Evolutionary conservation across 2,113 vertebrate species (phyloP).

Genomic region (Eulemur rufifrons): DNA sequence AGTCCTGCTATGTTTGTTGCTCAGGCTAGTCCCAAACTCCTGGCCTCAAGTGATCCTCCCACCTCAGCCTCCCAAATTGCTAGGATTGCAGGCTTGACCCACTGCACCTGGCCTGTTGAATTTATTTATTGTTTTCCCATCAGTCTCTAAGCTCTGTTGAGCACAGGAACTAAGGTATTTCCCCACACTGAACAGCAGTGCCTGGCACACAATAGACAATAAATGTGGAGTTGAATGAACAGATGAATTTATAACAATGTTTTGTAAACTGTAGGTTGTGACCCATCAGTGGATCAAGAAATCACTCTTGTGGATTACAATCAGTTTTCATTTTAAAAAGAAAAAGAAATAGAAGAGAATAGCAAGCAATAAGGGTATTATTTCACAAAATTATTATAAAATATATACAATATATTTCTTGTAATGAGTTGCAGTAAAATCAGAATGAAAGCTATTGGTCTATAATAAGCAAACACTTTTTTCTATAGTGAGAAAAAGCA

Average conservation of each 20-base stretch:
- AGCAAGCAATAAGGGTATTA: neutral
- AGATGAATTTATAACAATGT: neutral
- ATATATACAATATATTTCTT: neutral
- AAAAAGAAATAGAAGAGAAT: neutral
- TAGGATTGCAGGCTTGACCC: no score
- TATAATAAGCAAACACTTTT: neutral
- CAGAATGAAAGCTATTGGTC: neutral
- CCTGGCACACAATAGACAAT: neutral
- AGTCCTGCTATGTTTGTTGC: no score
- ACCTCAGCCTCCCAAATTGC: no score
- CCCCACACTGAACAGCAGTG: neutral
- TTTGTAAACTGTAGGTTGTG: neutral
- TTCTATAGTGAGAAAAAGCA: neutral
- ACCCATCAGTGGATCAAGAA: neutral
- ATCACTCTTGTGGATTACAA: neutral
- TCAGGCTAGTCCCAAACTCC: no score
- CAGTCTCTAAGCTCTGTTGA: neutral
- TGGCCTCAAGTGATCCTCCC: no score
- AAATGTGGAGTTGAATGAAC: neutral
- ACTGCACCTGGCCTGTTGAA: no score
- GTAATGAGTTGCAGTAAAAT: neutral
- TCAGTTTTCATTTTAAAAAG: conserved; percentile 40
- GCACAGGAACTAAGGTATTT: neutral
- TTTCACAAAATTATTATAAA: neutral
- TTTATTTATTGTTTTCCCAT: neutral